A percentile compares a stretch with the other conserved stretches of the same genome.
These are phyloP conservation scores for Chelmon rostratus DNA, from an alignment of 2,797 vertebrate species.

Conservation along the genomic window DNA sequence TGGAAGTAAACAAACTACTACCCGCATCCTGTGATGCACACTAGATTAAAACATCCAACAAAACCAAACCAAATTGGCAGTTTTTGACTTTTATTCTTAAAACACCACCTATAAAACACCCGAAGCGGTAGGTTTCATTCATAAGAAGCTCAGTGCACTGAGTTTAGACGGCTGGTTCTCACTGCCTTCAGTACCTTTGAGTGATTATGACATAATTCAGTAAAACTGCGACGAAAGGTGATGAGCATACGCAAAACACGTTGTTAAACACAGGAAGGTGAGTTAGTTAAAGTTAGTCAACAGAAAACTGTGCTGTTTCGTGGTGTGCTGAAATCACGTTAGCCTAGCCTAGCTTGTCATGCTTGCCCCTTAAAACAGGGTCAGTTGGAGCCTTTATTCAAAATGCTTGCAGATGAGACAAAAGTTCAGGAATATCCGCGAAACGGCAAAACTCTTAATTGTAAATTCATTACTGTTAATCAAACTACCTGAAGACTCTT, in stretches of 20 bases:
- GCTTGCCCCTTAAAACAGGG: not conserved
- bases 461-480: not conserved
- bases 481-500: constrained; percentile 77
- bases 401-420: not conserved
- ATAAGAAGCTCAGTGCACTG: not conserved
- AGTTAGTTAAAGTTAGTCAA: not conserved
- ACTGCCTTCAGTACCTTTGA: fast-evolving
- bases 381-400: not conserved
- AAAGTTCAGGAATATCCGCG: fast-evolving
- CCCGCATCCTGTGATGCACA: not conserved
- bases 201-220: not conserved
- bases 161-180: not conserved
- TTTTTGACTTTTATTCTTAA: not conserved
- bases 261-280: fast-evolving
- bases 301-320: not conserved
- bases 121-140: constrained; percentile 41
- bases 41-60: not conserved
- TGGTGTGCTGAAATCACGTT: constrained; percentile 26
- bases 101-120: not conserved
- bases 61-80: fast-evolving
- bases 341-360: constrained; percentile 73
- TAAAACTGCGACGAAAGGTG: not conserved
- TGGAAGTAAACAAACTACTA: not conserved
- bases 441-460: fast-evolving
- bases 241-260: not conserved